Evolutionary conservation across 2,888 invertebrate genomes (phyloP), one percentile per base, ranked within the genome.

Genomic region (Cinara cedri): DNA sequence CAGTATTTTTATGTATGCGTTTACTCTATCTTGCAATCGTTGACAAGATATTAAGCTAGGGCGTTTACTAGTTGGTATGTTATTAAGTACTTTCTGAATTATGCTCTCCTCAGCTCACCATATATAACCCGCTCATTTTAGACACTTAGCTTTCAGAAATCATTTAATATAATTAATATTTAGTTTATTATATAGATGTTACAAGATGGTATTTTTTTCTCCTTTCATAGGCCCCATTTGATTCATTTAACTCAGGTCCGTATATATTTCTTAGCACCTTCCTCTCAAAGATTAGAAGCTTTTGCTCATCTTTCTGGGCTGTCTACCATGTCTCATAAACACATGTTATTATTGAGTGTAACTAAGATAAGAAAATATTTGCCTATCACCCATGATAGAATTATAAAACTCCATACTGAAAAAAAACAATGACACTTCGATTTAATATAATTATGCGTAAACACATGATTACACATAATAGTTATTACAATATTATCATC

Each of bases 151-250:
- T 62, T 62, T 62, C 13, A 62, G 34, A 19, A 62, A 62, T 6
- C 62, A 62, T 62, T 62, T 62, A 62, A 62, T 62, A 62, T 34
- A 9, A n/a, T n/a, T n/a, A n/a, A n/a, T n/a, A n/a, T 44, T 62
- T 62, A 16, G 11, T 62, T 62, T 34, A 14, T 62, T 62, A 14
- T 62, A 26, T 14, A 62, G 60, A n/a, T 19, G 21, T 60, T 60
- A 10, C 60, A 62, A 62, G 62, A 34, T 62, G 62, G 62, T 62
- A 62, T 62, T 62, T 62, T 62, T 62, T 62, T 62, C 62, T n/a
- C n/a, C 62, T 62, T 34, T 34, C 62, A 62, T 34, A 62, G 34
- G 26, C 62, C 19, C 26, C 34, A 34, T 26, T 62, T 62, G 19
- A 62, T 62, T 62, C 34, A 34, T 62, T 24, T 57, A 19, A 21